phyloP scores from a whole-genome alignment of 2,113 vertebrate species.

The Bagarius yarrelli region DNA sequence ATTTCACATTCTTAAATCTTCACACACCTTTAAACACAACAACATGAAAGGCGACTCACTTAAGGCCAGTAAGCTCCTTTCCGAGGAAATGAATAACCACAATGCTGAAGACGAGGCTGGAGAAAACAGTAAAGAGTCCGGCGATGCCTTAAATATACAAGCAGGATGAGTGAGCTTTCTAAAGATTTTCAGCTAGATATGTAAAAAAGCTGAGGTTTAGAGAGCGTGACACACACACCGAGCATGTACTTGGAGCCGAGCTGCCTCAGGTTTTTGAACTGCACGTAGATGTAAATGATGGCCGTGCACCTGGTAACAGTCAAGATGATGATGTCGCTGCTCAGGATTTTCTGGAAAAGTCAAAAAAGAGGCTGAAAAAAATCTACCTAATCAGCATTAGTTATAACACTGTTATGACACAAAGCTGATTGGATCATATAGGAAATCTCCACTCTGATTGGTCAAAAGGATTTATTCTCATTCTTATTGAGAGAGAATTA shows the following conservation, averaged over 20 bases:
- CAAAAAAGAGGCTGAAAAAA: neutral
- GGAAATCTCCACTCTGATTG: neutral
- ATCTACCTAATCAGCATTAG: neutral
- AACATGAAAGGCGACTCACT: constrained; percentile 74
- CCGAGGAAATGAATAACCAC: constrained; percentile 96
- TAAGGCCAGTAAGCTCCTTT: constrained; percentile 94
- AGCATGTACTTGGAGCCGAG: constrained; percentile 98
- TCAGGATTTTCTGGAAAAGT: constrained; percentile 81
- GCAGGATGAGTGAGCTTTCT: neutral
- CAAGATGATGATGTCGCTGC: constrained; percentile 94
- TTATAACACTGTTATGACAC: neutral
- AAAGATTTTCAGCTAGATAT: neutral
- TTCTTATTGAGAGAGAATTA: too few relatives aligned
- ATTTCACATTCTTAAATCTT: neutral
- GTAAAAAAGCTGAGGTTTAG: neutral
- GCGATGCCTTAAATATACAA: constrained; percentile 80
- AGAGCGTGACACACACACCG: constrained; percentile 72
- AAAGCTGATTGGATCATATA: neutral
- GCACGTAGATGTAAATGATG: constrained; percentile 96
- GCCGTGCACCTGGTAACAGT: constrained; percentile 96
- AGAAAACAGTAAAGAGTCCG: constrained; percentile 96
- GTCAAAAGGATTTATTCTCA: neutral
- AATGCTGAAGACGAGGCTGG: constrained; percentile 97
- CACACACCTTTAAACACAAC: neutral
- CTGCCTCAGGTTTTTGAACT: constrained; percentile 94